Conservation (phyloP, 2,888 invertebrate genomes). For the Lasioglossum leucozonium region DNA sequence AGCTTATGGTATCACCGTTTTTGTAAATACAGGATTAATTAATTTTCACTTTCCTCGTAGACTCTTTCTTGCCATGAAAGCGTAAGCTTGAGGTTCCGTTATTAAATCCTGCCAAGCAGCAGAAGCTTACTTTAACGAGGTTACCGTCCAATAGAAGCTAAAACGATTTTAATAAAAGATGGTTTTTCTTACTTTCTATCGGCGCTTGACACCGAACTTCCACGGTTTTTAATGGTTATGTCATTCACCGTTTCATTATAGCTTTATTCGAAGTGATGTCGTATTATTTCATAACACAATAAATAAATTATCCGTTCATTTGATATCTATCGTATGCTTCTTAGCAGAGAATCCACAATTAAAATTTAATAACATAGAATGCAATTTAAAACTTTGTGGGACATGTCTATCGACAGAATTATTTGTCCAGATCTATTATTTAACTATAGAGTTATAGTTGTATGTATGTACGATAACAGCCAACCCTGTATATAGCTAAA, state of each 20-base stretch:
- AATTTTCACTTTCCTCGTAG: conserved; percentile 4
- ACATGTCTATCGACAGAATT: no score
- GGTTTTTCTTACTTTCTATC: conserved; percentile 3
- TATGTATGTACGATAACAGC: no score
- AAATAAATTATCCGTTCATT: background rate
- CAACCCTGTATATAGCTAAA: no score
- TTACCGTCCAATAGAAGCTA: conserved; percentile 42
- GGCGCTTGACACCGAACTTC: background rate
- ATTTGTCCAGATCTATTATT: no score
- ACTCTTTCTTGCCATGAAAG: conserved; percentile 1
- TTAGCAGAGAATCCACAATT: no score
- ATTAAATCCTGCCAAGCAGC: conserved; percentile 2
- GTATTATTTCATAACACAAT: background rate
- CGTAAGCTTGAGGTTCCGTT: conserved; percentile 3
- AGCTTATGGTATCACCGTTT: background rate
- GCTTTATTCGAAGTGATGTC: no score
- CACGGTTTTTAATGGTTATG: background rate
- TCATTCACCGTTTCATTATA: background rate
- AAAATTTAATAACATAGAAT: no score
- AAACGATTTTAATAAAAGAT: conserved; percentile 22
- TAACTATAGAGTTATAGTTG: no score
- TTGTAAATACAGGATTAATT: background rate
- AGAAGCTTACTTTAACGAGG: background rate
- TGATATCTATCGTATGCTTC: background rate
- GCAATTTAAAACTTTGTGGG: no score